These are phyloP conservation scores for Gymnocheta viridis DNA, from an alignment of 2,888 invertebrate genomes.

Conservation along the genomic window DNA sequence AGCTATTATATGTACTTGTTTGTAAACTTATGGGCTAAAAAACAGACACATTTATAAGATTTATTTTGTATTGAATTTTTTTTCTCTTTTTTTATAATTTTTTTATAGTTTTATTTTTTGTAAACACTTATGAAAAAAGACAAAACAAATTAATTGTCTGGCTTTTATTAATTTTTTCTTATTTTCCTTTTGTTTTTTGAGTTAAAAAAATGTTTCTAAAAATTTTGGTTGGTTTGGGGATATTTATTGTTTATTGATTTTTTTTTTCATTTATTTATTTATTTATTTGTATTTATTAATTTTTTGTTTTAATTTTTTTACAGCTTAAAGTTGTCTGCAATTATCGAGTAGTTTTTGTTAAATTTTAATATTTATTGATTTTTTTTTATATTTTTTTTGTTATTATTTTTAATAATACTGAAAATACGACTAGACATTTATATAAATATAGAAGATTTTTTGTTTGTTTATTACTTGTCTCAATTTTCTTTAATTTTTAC, in stretches of 20 bases:
- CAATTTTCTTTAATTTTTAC: constrained; percentile 62
- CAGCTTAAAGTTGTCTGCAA: constrained; percentile 58
- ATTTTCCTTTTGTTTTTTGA: constrained; percentile 63
- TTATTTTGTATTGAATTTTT: constrained; percentile 68
- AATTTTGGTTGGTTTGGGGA: constrained; percentile 71
- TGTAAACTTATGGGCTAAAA: constrained; percentile 79
- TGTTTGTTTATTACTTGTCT: constrained; percentile 70
- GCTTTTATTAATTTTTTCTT: constrained; percentile 32
- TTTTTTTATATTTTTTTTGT: constrained; percentile 65
- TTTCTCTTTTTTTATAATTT: constrained; percentile 54
- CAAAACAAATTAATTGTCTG: constrained; percentile 67
- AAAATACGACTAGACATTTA: constrained; percentile 82
- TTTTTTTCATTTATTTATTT: constrained; percentile 45
- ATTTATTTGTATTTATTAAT: constrained; percentile 56
- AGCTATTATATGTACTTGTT: constrained; percentile 68
- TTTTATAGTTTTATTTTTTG: constrained; percentile 53
- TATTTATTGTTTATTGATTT: constrained; percentile 68
- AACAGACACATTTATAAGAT: constrained; percentile 76
- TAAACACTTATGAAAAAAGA: constrained; percentile 67
- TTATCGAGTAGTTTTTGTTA: constrained; percentile 60
- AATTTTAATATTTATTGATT: constrained; percentile 55
- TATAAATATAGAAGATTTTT: constrained; percentile 74
- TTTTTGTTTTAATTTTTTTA: constrained; percentile 62
- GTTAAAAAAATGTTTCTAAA: constrained; percentile 76
- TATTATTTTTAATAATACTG: constrained; percentile 79